Evolutionary conservation across 2,888 invertebrate species (phyloP).

Genomic region (Galerucella nymphaeae): DNA sequence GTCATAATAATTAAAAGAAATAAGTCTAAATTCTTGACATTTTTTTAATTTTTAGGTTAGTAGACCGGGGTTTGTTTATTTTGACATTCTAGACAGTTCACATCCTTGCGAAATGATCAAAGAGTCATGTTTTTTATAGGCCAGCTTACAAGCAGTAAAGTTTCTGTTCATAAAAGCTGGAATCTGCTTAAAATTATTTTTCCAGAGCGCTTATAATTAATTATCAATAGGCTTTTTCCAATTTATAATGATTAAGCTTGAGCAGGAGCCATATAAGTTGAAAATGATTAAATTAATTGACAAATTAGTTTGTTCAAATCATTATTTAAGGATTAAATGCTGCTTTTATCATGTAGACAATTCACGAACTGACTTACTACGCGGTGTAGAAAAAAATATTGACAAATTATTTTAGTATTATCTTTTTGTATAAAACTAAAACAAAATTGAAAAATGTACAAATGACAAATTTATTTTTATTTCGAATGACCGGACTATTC

Average conservation of each 20-base stretch:
- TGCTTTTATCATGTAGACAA: too few relatives aligned
- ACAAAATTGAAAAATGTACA: too few relatives aligned
- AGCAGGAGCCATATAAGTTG: too few relatives aligned
- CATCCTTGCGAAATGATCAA: constrained; percentile 16
- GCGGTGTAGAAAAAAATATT: too few relatives aligned
- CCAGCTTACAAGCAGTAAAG: not conserved
- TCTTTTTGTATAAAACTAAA: not conserved
- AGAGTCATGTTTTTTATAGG: constrained; percentile 29
- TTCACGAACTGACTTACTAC: too few relatives aligned
- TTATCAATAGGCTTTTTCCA: too few relatives aligned
- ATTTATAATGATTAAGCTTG: too few relatives aligned
- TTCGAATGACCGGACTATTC: not conserved
- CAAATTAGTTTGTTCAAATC: too few relatives aligned
- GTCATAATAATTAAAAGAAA: constrained; percentile 47
- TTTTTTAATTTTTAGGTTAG: constrained; percentile 50
- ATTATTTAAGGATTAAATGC: too few relatives aligned
- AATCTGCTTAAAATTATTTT: not conserved
- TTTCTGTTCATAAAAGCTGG: not conserved
- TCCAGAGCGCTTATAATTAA: too few relatives aligned
- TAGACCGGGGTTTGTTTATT: constrained; percentile 44
- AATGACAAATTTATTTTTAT: not conserved
- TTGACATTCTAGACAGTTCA: constrained; percentile 47
- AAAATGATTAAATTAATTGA: too few relatives aligned
- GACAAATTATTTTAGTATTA: too few relatives aligned
- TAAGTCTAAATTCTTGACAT: constrained; percentile 56